A percentile compares a stretch with the other conserved stretches of the same genome.
phyloP scores from a whole-genome alignment of 2,888 invertebrate genomes.

The Sympetrum striolatum region DNA sequence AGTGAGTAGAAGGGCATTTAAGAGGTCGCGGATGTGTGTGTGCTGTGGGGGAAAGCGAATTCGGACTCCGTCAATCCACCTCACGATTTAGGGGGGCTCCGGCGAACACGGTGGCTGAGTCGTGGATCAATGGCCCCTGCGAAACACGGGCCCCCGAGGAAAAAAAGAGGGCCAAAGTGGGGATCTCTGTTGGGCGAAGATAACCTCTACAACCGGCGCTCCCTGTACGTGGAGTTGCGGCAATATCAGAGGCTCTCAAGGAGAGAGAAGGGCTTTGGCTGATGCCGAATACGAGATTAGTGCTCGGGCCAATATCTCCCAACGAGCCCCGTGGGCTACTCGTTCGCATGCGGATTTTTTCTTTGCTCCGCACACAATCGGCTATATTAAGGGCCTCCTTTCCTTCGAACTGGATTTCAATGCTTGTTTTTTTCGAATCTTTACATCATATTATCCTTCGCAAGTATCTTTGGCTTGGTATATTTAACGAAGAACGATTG shows the following conservation, averaged over 20 bases:
- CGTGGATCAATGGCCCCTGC: slow-evolving; percentile 37
- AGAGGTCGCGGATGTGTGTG: not conserved
- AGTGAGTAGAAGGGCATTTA: not conserved
- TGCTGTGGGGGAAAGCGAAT: not conserved
- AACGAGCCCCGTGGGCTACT: not conserved
- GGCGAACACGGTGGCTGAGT: slow-evolving; percentile 19
- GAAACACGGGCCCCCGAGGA: slow-evolving; percentile 1
- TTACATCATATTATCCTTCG: no score
- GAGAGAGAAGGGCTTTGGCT: slow-evolving; percentile 30
- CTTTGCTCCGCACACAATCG: not conserved
- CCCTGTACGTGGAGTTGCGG: not conserved
- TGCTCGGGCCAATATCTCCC: slow-evolving; percentile 37
- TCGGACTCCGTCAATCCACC: slow-evolving; percentile 30
- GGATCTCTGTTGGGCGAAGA: slow-evolving; percentile 41
- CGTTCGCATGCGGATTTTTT: not conserved
- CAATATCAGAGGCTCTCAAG: slow-evolving; percentile 40
- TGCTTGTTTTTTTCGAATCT: no score
- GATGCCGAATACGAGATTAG: slow-evolving; percentile 38
- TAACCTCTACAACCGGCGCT: slow-evolving; percentile 20
- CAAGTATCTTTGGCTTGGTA: no score
- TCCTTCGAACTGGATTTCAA: not conserved
- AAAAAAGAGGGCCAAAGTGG: not conserved
- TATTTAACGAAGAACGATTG: no score
- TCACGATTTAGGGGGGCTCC: slow-evolving; percentile 1
- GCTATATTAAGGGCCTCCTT: not conserved